phyloP scores from a whole-genome alignment of 2,797 vertebrate genomes.

The Xenentodon cancila region DNA sequence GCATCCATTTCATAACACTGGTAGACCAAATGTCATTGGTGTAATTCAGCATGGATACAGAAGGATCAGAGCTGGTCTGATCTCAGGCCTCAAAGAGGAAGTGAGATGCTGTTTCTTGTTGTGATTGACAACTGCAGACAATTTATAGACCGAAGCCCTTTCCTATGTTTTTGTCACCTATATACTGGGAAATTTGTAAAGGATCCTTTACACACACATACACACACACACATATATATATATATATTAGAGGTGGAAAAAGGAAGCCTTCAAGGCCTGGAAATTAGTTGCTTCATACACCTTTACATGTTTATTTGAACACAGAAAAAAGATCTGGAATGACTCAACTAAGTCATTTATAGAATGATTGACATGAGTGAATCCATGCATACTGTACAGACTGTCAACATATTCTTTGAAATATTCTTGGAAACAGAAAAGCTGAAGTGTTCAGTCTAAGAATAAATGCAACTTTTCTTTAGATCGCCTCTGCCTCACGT shows the following conservation, averaged over 20 bases:
- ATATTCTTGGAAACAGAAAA: neutral
- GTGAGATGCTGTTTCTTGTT: slow-evolving; percentile 60
- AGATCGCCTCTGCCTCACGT: neutral
- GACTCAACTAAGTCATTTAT: slow-evolving; percentile 63
- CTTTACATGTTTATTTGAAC: slow-evolving; percentile 79
- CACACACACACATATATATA: no score
- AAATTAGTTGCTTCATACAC: slow-evolving; percentile 80
- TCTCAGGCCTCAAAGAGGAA: slow-evolving; percentile 50
- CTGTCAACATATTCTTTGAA: slow-evolving; percentile 27
- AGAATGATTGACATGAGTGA: slow-evolving; percentile 44
- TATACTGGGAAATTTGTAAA: slow-evolving; percentile 81
- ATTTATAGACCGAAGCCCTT: slow-evolving; percentile 62
- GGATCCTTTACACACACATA: slow-evolving; percentile 75
- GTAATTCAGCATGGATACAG: slow-evolving; percentile 66
- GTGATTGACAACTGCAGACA: slow-evolving; percentile 59
- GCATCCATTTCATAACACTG: slow-evolving; percentile 29
- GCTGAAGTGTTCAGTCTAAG: slow-evolving; percentile 23
- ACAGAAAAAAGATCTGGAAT: slow-evolving; percentile 70
- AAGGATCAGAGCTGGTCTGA: slow-evolving; percentile 52
- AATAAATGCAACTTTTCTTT: slow-evolving; percentile 7
- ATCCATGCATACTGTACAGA: slow-evolving; percentile 58
- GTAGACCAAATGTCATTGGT: slow-evolving; percentile 61
- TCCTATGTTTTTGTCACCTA: slow-evolving; percentile 83
- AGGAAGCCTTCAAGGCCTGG: slow-evolving; percentile 78
- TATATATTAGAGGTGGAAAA: slow-evolving; percentile 20